Conservation (phyloP, 2,113 vertebrate genomes). For the Tenrec ecaudatus region DNA sequence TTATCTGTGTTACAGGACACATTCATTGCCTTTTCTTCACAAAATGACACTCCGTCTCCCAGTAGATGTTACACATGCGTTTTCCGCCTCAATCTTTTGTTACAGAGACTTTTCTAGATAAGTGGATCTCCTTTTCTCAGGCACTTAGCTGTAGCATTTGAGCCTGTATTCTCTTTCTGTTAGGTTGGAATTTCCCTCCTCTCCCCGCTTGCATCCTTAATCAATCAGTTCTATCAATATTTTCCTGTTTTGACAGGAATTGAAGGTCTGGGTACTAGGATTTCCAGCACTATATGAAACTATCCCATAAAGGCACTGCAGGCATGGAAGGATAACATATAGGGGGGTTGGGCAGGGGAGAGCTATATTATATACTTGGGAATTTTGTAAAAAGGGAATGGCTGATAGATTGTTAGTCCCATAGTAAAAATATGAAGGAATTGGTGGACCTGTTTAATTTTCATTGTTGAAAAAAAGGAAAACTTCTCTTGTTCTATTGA, state of each 20-base stretch:
- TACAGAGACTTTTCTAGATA: constrained; percentile 75
- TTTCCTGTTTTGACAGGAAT: constrained; percentile 77
- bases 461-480: constrained; percentile 43
- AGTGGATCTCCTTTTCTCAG: constrained; percentile 75
- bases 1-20: constrained; percentile 63
- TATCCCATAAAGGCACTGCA: neutral
- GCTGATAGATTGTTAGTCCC: neutral
- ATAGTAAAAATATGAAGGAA: constrained; percentile 49
- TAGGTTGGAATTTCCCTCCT: constrained; percentile 77
- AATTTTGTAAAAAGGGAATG: neutral
- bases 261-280: constrained; percentile 64
- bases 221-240: constrained; percentile 76
- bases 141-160: constrained; percentile 70
- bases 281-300: constrained; percentile 5
- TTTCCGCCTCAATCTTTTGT: constrained; percentile 57
- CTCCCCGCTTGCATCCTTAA: constrained; percentile 75
- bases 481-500: constrained; percentile 27
- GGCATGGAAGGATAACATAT: neutral
- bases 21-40: constrained; percentile 71
- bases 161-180: constrained; percentile 49
- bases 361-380: neutral
- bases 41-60: constrained; percentile 46
- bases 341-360: neutral
- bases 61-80: constrained; percentile 72
- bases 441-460: constrained; percentile 17